phyloP scores from a whole-genome alignment of 2,888 invertebrate species.

The Clunio marinus region DNA sequence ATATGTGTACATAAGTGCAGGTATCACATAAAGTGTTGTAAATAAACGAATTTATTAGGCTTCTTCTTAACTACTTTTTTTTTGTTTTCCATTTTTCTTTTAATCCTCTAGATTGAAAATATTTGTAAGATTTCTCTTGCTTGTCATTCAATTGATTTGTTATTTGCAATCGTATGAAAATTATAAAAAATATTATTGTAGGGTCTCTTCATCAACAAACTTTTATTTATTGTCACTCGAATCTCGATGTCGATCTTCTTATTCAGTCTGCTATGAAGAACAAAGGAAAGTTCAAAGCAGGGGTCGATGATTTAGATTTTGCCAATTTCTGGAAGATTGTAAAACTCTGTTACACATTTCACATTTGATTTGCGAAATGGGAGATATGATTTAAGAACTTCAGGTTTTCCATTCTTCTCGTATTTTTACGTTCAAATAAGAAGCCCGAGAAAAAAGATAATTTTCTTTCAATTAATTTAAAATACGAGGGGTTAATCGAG shows the following conservation, averaged over 20 bases:
- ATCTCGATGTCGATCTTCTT: background rate
- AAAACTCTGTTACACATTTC: too few relatives aligned
- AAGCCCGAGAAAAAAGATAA: slow-evolving; percentile 30
- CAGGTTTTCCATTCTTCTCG: slow-evolving; percentile 18
- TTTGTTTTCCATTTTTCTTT: too few relatives aligned
- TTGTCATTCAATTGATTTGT: background rate
- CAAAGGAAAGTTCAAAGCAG: background rate
- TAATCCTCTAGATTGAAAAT: too few relatives aligned
- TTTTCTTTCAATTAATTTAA: slow-evolving; percentile 40
- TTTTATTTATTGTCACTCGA: slow-evolving; percentile 7
- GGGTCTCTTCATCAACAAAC: background rate
- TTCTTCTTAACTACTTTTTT: too few relatives aligned
- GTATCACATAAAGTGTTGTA: too few relatives aligned
- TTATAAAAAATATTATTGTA: background rate
- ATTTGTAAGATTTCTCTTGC: background rate
- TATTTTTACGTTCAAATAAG: background rate
- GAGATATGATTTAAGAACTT: slow-evolving; percentile 37
- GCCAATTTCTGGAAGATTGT: background rate
- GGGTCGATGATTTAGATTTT: background rate
- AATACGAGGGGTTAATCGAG: slow-evolving; percentile 39
- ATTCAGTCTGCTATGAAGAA: slow-evolving; percentile 8
- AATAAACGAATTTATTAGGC: too few relatives aligned
- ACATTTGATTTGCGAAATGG: slow-evolving; percentile 36
- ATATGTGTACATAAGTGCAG: too few relatives aligned
- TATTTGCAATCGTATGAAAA: background rate